Conservation (phyloP, 2,113 vertebrate species). For the Gorilla gorilla region DNA sequence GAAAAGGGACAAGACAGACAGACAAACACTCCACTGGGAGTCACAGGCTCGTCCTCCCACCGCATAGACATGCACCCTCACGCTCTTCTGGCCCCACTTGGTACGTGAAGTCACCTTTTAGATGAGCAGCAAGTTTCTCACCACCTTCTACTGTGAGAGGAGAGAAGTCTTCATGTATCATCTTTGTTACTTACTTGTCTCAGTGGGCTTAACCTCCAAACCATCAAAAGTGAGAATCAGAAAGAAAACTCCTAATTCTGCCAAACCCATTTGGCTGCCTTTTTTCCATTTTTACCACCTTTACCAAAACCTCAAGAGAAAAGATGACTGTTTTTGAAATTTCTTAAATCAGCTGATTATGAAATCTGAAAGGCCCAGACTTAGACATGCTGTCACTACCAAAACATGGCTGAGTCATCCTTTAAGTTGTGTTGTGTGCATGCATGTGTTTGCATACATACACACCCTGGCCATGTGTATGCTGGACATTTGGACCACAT, state of each 20-base stretch:
- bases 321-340: background rate
- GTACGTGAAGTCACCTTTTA: background rate
- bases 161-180: background rate
- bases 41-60: rapidly evolving
- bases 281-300: constrained; percentile 1
- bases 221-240: background rate
- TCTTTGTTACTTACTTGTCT: background rate
- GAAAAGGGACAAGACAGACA: background rate
- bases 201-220: background rate
- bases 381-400: background rate
- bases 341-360: background rate
- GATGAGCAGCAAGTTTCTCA: background rate
- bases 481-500: background rate
- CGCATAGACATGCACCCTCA: background rate
- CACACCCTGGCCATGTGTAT: background rate
- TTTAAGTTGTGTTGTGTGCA: background rate
- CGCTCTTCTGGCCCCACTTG: background rate
- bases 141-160: background rate
- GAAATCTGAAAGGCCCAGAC: background rate
- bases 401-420: background rate
- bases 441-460: too few species aligned
- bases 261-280: background rate
- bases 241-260: background rate
- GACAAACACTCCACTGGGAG: background rate
- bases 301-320: constrained; percentile 3